Percentiles rank a stretch among this genome's conserved stretches.
Conservation (phyloP, 2,113 vertebrate genomes). For the Sinocyclocheilus anshuiensis region DNA sequence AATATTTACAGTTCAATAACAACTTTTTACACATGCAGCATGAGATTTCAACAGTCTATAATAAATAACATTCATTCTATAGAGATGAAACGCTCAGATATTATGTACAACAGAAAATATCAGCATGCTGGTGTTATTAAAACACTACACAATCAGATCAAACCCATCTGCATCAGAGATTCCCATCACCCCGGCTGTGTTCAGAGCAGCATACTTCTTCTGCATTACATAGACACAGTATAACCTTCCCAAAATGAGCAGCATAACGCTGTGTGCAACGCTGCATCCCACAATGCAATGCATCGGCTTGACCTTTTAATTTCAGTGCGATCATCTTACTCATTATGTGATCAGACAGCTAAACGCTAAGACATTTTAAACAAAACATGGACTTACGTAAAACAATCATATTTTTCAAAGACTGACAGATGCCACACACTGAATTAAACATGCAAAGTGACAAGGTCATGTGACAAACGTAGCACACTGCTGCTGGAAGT, state of each 20-base stretch:
- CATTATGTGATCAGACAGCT: neutral
- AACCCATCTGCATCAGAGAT: neutral
- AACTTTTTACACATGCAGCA: conserved; percentile 60
- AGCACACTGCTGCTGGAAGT: neutral
- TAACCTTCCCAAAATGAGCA: neutral
- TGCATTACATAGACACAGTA: neutral
- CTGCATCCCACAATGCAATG: neutral
- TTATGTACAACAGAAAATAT: conserved; percentile 41
- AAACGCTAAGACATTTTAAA: neutral
- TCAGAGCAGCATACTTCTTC: no score
- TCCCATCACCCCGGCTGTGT: neutral
- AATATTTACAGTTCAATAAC: conserved; percentile 48
- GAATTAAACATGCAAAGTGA: neutral
- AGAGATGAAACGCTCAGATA: conserved; percentile 20
- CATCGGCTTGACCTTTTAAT: neutral
- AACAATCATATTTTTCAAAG: neutral
- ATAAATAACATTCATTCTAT: conserved; percentile 59
- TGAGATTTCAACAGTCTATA: conserved; percentile 46
- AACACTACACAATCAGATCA: neutral
- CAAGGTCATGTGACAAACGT: neutral
- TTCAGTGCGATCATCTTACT: neutral
- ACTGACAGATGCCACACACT: neutral
- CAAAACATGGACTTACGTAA: neutral
- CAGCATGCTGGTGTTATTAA: conserved; percentile 34
- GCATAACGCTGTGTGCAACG: neutral